Conservation (phyloP, 2,797 vertebrate genomes). For the Falco concolor region DNA sequence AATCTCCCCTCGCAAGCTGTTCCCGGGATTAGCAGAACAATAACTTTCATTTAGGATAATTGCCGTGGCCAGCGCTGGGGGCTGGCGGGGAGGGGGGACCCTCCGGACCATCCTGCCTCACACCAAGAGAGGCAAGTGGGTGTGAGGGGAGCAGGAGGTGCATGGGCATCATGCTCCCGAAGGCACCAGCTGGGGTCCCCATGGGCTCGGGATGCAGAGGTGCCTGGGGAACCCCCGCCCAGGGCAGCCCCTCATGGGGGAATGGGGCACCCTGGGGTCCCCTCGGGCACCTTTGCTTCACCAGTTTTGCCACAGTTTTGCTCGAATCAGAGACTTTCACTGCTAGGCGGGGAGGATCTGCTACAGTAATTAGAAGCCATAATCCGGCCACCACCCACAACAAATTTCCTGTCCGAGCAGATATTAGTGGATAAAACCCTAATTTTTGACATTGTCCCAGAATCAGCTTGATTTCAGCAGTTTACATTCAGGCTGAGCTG, state of each 20-base stretch:
- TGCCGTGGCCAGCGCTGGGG: conserved; percentile 67
- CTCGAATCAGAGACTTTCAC: conserved; percentile 65
- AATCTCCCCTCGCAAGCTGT: conserved; percentile 80
- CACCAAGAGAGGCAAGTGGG: neutral
- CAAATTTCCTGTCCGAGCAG: conserved; percentile 73
- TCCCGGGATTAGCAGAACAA: conserved; percentile 78
- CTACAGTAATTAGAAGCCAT: conserved; percentile 62
- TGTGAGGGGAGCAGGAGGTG: neutral
- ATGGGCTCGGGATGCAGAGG: neutral
- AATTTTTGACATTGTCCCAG: conserved; percentile 67
- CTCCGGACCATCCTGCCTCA: neutral
- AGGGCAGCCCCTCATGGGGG: rapidly evolving
- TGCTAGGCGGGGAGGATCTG: conserved; percentile 63
- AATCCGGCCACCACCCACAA: conserved; percentile 63
- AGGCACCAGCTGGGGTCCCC: neutral
- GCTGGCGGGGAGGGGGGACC: neutral
- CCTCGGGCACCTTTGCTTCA: neutral
- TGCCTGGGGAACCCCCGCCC: neutral
- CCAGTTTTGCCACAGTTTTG: neutral
- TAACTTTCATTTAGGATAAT: conserved; percentile 81
- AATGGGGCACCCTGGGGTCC: neutral
- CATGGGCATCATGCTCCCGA: neutral
- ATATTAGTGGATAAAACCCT: conserved; percentile 69
- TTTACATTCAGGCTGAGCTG: conserved; percentile 51
- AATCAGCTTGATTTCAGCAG: conserved; percentile 73